Evolutionary conservation across 2,113 vertebrate species (phyloP).

Genomic region (Pandion haliaetus): DNA sequence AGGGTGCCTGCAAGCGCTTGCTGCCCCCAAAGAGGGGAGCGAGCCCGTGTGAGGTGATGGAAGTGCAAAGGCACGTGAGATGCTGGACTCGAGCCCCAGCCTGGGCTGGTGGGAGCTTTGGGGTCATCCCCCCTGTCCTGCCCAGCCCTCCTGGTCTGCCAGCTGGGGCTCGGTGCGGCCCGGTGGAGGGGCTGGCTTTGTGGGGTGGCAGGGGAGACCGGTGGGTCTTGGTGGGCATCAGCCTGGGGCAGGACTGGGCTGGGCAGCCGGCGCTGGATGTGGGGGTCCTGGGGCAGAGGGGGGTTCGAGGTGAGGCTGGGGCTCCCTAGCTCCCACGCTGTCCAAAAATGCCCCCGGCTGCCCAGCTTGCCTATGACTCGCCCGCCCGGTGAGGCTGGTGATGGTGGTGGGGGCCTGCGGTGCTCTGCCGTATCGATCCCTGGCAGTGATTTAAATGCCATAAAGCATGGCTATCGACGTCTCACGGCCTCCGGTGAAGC

Average conservation of each 20-base stretch:
- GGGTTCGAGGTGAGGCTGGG: accelerated
- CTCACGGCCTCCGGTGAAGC: not conserved
- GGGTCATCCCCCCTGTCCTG: not conserved
- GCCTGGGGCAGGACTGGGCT: not conserved
- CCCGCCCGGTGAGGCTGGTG: not conserved
- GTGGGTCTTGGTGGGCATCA: not conserved
- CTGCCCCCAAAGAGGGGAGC: not conserved
- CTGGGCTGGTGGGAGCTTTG: not conserved
- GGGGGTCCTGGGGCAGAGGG: too few relatives aligned
- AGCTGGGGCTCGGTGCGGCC: too few relatives aligned
- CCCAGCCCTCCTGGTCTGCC: not conserved
- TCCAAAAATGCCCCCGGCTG: not conserved
- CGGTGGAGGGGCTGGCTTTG: not conserved
- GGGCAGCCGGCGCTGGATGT: accelerated
- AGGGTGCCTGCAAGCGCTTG: not conserved
- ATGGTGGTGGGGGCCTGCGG: not conserved
- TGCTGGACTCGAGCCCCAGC: not conserved
- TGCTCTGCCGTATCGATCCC: not conserved
- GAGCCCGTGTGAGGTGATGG: not conserved
- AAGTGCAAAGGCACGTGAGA: not conserved
- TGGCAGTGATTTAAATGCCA: not conserved
- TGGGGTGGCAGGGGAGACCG: accelerated
- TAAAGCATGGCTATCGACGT: not conserved
- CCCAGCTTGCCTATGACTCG: not conserved
- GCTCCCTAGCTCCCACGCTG: not conserved